Percentiles rank a stretch among this genome's conserved stretches.
phyloP scores from a whole-genome alignment of 2,888 invertebrate species.

The Cosmia trapezina region DNA sequence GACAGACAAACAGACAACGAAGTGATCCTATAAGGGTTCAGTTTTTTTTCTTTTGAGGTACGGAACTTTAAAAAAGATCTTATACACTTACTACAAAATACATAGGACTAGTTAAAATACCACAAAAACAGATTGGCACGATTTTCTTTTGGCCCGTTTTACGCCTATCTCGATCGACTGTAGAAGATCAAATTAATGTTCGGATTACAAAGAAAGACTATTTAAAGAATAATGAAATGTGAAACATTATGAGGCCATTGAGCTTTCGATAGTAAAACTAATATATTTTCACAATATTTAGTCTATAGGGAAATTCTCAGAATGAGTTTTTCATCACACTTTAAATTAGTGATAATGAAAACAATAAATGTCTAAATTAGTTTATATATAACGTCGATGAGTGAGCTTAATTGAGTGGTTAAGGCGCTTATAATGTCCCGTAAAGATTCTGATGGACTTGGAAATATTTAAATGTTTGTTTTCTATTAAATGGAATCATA shows the following conservation, averaged over 20 bases:
- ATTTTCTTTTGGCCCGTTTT: neutral
- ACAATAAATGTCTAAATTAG: conserved; percentile 4
- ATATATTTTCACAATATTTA: neutral
- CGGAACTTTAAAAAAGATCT: no score
- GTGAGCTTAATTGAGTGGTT: neutral
- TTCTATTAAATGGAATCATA: conserved; percentile 8
- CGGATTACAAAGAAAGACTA: conserved; percentile 14
- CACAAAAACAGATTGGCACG: neutral
- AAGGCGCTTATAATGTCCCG: neutral
- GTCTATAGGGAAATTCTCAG: neutral
- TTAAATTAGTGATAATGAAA: neutral
- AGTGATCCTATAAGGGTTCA: no score
- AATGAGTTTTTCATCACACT: neutral
- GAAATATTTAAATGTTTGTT: conserved; percentile 13
- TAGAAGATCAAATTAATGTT: conserved; percentile 6
- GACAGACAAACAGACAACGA: no score
- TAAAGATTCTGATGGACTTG: conserved; percentile 8
- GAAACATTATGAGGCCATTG: conserved; percentile 6
- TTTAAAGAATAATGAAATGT: conserved; percentile 20
- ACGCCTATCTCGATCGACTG: neutral
- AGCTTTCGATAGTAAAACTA: neutral
- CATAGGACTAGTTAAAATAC: neutral
- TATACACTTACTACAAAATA: no score
- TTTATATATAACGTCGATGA: conserved; percentile 10
- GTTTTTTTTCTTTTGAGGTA: no score